Evolutionary conservation across 2,797 vertebrate genomes (phyloP).

Genomic region (Phalloptychus januarius): DNA sequence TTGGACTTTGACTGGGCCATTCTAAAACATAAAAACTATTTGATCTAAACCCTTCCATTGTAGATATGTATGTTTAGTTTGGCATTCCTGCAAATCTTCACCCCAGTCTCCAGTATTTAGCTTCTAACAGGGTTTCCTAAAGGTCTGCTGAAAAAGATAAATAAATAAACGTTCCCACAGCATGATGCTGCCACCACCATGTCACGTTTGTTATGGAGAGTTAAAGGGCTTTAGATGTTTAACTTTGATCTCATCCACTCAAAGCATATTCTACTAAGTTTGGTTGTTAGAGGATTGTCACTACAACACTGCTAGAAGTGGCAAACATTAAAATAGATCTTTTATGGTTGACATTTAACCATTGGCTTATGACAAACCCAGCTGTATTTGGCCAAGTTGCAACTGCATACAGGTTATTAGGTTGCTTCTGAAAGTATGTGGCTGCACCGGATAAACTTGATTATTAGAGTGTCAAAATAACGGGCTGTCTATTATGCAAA

Average conservation of each 20-base stretch:
- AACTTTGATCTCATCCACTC: not conserved
- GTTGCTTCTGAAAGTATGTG: not conserved
- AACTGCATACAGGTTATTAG: not conserved
- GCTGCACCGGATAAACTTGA: not conserved
- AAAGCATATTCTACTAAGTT: not conserved
- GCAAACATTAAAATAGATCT: not conserved
- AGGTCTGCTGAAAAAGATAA: not conserved
- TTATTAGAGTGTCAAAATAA: not conserved
- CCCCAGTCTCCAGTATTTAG: not conserved
- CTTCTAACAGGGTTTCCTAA: not conserved
- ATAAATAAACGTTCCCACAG: not conserved
- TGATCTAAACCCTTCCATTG: not conserved
- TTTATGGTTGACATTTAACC: not conserved
- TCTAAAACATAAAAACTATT: not conserved
- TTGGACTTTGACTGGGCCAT: conserved; percentile 1
- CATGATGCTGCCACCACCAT: not conserved
- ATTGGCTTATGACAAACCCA: not conserved
- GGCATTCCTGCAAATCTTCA: not conserved
- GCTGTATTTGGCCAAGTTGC: not conserved
- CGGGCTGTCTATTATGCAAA: not conserved
- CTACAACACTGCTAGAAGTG: too few species aligned
- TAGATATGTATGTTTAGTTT: not conserved
- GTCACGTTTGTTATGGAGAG: not conserved
- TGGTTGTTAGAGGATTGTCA: too few species aligned
- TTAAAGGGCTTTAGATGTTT: not conserved